Percentiles rank a stretch among this genome's conserved stretches.
phyloP scores from a whole-genome alignment of 1,140 invertebrate genomes.

The Drosophila suzukii region DNA sequence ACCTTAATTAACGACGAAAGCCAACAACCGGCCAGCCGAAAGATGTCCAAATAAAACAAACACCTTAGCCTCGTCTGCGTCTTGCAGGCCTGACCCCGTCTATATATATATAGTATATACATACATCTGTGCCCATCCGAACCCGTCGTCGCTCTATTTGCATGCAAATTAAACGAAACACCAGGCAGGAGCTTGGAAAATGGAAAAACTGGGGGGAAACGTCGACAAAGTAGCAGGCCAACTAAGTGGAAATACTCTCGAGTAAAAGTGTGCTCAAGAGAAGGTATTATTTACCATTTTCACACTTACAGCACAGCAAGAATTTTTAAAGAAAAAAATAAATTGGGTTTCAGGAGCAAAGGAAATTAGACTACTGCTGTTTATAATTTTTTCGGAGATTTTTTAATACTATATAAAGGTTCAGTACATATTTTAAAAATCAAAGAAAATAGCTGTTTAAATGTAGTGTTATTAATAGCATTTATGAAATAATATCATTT shows the following conservation, averaged over 20 bases:
- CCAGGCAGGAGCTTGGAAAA: slow-evolving; percentile 16
- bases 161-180: slow-evolving; percentile 69
- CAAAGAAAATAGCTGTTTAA: too few relatives aligned
- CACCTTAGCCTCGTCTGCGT: slow-evolving; percentile 53
- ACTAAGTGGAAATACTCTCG: slow-evolving; percentile 14
- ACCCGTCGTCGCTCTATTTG: slow-evolving; percentile 62
- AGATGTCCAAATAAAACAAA: slow-evolving; percentile 83
- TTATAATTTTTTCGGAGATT: not conserved
- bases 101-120: not conserved
- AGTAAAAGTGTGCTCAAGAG: not conserved
- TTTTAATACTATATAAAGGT: too few relatives aligned
- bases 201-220: slow-evolving; percentile 13
- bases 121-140: slow-evolving; percentile 14
- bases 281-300: slow-evolving; percentile 2
- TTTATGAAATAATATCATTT: too few relatives aligned
- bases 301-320: not conserved
- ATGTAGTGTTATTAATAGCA: too few relatives aligned
- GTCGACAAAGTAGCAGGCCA: slow-evolving; percentile 4
- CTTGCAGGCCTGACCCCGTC: slow-evolving; percentile 25
- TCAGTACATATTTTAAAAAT: too few relatives aligned
- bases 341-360: not conserved
- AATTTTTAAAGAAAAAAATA: not conserved
- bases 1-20: slow-evolving; percentile 82
- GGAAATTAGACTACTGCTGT: too few relatives aligned
- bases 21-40: slow-evolving; percentile 62